Evolutionary conservation across 2,888 invertebrate species (phyloP).

Genomic region (Aleiodes alternator): DNA sequence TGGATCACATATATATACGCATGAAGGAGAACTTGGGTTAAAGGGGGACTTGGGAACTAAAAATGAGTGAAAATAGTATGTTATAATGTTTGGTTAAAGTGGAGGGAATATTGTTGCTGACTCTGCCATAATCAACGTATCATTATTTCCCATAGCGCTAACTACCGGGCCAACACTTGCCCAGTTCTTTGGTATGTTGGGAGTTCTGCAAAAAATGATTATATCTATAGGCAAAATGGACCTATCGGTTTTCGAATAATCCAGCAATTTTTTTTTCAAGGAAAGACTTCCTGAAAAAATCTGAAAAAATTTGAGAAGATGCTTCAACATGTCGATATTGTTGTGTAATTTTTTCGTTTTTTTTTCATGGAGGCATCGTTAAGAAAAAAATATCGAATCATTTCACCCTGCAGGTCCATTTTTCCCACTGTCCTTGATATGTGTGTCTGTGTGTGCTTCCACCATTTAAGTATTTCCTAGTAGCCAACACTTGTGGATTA

Average conservation of each 20-base stretch:
- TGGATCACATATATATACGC: background rate
- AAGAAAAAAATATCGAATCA: too few species aligned
- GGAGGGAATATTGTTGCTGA: conserved; percentile 34
- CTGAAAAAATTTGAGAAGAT: too few species aligned
- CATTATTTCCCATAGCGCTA: conserved; percentile 49
- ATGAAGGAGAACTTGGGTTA: background rate
- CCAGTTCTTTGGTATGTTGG: too few species aligned
- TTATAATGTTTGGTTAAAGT: conserved; percentile 5
- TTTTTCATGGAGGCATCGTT: too few species aligned
- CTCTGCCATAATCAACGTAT: conserved; percentile 53
- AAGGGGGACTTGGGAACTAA: background rate
- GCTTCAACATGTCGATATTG: too few species aligned
- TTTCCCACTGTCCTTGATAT: too few species aligned
- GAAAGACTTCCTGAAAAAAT: too few species aligned
- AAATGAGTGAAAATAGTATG: background rate
- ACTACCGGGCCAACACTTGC: conserved; percentile 44
- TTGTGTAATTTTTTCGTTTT: too few species aligned
- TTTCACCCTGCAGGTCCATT: too few species aligned
- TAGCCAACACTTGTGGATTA: conserved; percentile 46
- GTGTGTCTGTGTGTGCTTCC: conserved; percentile 38
- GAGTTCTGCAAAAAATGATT: conserved; percentile 32
- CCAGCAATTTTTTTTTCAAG: too few species aligned
- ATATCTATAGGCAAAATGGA: background rate
- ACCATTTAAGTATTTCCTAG: conserved; percentile 57
- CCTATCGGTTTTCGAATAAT: too few species aligned